Conservation (phyloP, 2,113 vertebrate genomes). For the Pavo muticus region DNA sequence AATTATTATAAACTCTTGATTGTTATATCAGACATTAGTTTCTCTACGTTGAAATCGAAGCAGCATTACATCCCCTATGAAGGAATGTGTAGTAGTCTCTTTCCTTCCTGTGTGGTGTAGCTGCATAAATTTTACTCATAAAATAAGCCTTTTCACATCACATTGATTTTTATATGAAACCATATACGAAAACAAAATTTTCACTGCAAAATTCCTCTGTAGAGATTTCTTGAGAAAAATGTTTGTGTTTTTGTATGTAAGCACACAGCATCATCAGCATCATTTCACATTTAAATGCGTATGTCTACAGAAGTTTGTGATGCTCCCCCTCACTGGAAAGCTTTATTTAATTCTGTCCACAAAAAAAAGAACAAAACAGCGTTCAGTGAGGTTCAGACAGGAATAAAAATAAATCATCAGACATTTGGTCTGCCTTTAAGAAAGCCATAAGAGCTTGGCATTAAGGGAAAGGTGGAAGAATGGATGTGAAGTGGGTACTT, state of each 20-base stretch:
- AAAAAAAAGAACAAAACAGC: neutral
- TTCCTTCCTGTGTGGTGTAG: neutral
- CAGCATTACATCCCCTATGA: neutral
- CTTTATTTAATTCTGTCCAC: neutral
- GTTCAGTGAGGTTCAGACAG: neutral
- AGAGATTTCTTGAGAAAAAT: neutral
- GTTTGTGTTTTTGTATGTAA: neutral
- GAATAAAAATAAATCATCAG: neutral
- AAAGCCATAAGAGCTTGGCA: neutral
- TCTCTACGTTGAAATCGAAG: neutral
- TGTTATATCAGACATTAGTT: neutral
- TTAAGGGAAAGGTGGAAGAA: neutral
- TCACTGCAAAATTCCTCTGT: neutral
- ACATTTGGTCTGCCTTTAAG: neutral
- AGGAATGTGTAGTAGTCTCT: neutral
- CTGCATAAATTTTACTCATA: neutral
- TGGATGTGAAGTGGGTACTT: neutral
- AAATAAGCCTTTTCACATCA: neutral
- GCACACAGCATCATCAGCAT: rapidly evolving
- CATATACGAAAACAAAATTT: neutral
- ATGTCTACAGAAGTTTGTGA: neutral
- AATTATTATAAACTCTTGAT: neutral
- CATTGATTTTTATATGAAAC: neutral
- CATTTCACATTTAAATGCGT: neutral
- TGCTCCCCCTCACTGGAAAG: neutral